These are phyloP conservation scores for Aeoliscus strigatus DNA, from an alignment of 2,797 vertebrate genomes.

Conservation along the genomic window DNA sequence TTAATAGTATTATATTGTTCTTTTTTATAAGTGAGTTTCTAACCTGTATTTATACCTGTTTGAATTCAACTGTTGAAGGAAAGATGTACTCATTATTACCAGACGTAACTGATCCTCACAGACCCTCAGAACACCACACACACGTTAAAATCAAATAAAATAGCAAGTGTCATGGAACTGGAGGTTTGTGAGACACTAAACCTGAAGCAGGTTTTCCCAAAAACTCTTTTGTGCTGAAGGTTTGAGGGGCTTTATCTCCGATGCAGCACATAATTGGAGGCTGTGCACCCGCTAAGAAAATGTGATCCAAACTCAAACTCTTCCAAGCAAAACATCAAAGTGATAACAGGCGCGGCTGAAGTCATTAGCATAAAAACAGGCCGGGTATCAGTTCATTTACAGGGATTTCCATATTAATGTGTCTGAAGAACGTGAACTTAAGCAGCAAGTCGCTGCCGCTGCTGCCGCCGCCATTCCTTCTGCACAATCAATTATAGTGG, in stretches of 20 bases:
- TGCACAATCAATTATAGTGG: constrained; percentile 52
- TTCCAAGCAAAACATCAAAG: constrained; percentile 45
- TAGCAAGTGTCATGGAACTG: no score
- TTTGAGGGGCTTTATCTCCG: constrained; percentile 29
- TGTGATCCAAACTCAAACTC: constrained; percentile 26
- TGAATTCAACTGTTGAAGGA: no score
- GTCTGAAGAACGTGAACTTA: constrained; percentile 46
- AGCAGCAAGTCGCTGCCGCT: constrained; percentile 38
- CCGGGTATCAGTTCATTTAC: constrained; percentile 52
- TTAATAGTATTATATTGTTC: no score
- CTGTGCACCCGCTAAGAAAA: constrained; percentile 16
- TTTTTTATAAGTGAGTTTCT: no score
- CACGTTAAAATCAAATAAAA: no score
- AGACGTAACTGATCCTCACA: no score
- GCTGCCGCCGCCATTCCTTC: constrained; percentile 42
- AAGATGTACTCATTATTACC: no score
- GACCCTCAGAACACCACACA: no score
- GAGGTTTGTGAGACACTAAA: no score
- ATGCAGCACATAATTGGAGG: constrained; percentile 28
- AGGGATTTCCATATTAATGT: constrained; percentile 64
- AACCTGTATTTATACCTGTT: no score
- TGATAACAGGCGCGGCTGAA: constrained; percentile 28
- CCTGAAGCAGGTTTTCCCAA: constrained; percentile 2
- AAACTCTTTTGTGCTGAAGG: constrained; percentile 26
- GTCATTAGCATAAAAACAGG: constrained; percentile 47